Percentiles rank a stretch among this genome's conserved stretches.
These are phyloP conservation scores for Andrena bucephala DNA, from an alignment of 2,888 invertebrate species.

Conservation along the genomic window DNA sequence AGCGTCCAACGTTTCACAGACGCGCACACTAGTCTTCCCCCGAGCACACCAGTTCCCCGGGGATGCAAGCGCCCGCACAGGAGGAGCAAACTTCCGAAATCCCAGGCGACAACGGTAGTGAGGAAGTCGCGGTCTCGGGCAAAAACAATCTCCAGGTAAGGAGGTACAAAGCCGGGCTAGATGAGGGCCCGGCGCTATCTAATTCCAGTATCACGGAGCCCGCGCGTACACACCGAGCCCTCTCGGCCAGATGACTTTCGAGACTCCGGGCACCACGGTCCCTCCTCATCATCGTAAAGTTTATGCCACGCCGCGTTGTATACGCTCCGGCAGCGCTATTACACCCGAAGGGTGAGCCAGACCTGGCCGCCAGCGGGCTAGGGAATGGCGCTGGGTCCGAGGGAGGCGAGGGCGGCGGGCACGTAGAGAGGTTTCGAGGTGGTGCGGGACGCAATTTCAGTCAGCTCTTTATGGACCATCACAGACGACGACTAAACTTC, in stretches of 20 bases:
- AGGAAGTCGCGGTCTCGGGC: background rate
- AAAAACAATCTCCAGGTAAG: conserved; percentile 35
- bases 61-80: background rate
- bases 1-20: too few relatives aligned
- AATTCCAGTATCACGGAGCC: conserved; percentile 50
- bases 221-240: conserved; percentile 24
- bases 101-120: background rate
- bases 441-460: conserved; percentile 69
- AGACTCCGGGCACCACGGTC: conserved; percentile 57
- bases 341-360: conserved; percentile 59
- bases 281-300: conserved; percentile 77
- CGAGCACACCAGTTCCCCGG: background rate
- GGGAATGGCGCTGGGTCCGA: conserved; percentile 10
- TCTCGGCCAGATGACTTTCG: conserved; percentile 63
- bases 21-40: too few relatives aligned
- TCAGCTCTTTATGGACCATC: conserved; percentile 74
- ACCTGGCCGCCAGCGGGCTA: conserved; percentile 19
- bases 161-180: conserved; percentile 35
- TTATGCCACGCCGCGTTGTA: conserved; percentile 71
- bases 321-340: conserved; percentile 62
- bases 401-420: conserved; percentile 10
- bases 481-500: conserved; percentile 67
- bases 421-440: conserved; percentile 48
- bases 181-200: conserved; percentile 47
- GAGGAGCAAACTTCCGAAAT: background rate